A percentile compares a stretch with the other conserved stretches of the same genome.
Conservation (phyloP, 53 echinoderm and acorn worm species). For the Echinometra lucunter region DNA sequence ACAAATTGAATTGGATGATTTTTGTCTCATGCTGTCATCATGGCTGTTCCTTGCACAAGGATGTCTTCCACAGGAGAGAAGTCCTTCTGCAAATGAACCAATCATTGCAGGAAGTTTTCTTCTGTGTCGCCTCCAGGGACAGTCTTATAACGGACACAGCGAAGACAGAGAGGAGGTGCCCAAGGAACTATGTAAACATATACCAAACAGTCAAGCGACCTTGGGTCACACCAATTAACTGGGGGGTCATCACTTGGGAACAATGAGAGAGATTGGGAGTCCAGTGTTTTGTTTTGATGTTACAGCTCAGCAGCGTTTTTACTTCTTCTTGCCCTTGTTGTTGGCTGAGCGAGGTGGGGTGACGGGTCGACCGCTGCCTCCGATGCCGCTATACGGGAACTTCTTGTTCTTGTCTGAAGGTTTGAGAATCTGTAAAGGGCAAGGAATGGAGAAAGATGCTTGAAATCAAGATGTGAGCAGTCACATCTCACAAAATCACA, state of each 20-base stretch:
- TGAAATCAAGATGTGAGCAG: not conserved
- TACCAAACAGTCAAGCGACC: conserved; percentile 8
- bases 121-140: not conserved
- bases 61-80: not conserved
- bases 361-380: conserved; percentile 86
- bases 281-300: conserved; percentile 40
- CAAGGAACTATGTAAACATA: conserved; percentile 32
- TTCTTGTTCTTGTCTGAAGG: conserved; percentile 98
- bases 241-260: conserved; percentile 38
- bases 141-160: not conserved
- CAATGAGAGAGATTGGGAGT: conserved; percentile 39
- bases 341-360: conserved; percentile 93
- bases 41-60: not conserved
- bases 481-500: too few species aligned
- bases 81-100: not conserved
- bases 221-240: not conserved
- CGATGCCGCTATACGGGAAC: conserved; percentile 89
- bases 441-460: not conserved
- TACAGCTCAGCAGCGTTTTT: conserved; percentile 28
- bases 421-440: conserved; percentile 82
- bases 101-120: not conserved
- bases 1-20: not conserved
- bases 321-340: conserved; percentile 84
- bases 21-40: not conserved
- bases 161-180: not conserved